These are phyloP conservation scores for Drosophila erecta DNA, from an alignment of 1,140 invertebrate species.

Conservation along the genomic window DNA sequence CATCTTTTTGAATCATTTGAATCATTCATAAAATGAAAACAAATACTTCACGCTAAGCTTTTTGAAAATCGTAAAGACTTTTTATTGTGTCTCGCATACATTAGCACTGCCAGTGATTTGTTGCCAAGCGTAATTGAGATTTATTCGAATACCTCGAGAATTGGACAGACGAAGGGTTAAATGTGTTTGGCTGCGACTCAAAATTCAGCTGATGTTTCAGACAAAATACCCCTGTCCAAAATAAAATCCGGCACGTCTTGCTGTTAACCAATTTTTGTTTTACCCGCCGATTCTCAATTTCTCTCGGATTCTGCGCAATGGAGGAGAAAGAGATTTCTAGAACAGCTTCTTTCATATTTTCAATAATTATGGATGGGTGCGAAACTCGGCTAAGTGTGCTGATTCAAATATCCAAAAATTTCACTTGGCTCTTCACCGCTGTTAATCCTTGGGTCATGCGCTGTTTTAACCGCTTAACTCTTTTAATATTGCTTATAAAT, in stretches of 20 bases:
- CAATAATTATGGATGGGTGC: slow-evolving; percentile 26
- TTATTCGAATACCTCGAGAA: slow-evolving; percentile 30
- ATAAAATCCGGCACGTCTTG: slow-evolving; percentile 15
- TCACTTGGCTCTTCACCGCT: neutral
- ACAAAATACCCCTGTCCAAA: neutral
- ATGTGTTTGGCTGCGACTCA: slow-evolving; percentile 8
- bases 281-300: neutral
- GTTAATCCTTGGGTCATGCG: slow-evolving; percentile 26
- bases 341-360: slow-evolving; percentile 1
- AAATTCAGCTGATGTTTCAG: slow-evolving; percentile 4
- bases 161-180: slow-evolving; percentile 20
- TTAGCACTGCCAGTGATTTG: slow-evolving; percentile 49
- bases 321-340: slow-evolving; percentile 1
- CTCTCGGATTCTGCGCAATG: slow-evolving; percentile 14
- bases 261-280: slow-evolving; percentile 3
- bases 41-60: slow-evolving; percentile 6
- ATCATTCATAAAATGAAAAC: neutral
- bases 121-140: slow-evolving; percentile 32
- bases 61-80: slow-evolving; percentile 13
- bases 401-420: neutral
- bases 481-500: neutral
- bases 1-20: neutral
- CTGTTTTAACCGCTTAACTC: neutral
- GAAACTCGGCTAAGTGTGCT: slow-evolving; percentile 8
- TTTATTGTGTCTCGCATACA: slow-evolving; percentile 30